Conservation (phyloP, 2,113 vertebrate species). For the Gymnogyps californianus region DNA sequence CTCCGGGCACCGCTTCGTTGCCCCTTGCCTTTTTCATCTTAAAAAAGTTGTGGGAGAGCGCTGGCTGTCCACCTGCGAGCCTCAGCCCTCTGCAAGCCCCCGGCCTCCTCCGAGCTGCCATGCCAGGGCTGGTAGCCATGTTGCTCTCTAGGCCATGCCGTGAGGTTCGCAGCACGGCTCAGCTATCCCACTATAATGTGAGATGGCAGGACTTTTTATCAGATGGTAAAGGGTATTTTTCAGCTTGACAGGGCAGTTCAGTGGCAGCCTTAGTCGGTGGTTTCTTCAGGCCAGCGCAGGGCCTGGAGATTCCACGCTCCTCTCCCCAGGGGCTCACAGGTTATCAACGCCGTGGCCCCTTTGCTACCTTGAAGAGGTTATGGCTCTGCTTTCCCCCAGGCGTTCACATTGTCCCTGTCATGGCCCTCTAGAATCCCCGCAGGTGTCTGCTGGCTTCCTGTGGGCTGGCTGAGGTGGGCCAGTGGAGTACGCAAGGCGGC, state of each 20-base stretch:
- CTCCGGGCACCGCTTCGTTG: fast-evolving
- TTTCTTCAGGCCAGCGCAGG: not conserved
- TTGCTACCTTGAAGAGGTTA: not conserved
- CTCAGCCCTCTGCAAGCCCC: fast-evolving
- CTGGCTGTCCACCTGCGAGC: not conserved
- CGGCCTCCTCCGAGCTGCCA: not conserved
- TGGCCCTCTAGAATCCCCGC: too few species aligned
- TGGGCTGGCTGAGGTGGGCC: not conserved
- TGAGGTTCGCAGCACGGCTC: not conserved
- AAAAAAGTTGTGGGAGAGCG: fast-evolving
- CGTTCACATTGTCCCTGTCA: not conserved
- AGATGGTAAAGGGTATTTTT: not conserved
- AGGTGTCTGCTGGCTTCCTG: not conserved
- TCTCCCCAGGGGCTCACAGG: not conserved
- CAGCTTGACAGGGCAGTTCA: not conserved
- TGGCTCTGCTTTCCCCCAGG: not conserved
- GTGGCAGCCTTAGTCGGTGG: not conserved
- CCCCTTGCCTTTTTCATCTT: not conserved
- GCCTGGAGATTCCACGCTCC: not conserved
- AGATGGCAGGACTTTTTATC: not conserved
- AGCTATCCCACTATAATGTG: not conserved
- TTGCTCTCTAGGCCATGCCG: fast-evolving
- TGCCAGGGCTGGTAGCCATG: fast-evolving
- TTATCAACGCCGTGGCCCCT: not conserved
- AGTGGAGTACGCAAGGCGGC: fast-evolving